Conservation (phyloP, 2,888 invertebrate species). For the Cheilosia pagana region DNA sequence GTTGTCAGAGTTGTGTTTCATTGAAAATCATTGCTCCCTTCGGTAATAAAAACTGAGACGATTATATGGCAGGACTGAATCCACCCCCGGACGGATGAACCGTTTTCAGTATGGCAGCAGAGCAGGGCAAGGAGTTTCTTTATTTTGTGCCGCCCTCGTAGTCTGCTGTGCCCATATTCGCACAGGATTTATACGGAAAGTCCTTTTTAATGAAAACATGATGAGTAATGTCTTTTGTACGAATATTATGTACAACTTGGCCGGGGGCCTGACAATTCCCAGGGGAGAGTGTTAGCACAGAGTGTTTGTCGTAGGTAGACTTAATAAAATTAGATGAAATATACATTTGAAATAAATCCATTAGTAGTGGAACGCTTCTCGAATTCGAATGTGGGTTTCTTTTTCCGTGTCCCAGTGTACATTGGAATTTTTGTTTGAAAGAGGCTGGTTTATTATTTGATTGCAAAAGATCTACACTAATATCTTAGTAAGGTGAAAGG, state of each 20-base stretch:
- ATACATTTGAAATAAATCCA: slow-evolving; percentile 74
- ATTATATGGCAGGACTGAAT: slow-evolving; percentile 66
- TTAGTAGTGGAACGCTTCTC: slow-evolving; percentile 59
- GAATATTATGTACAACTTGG: slow-evolving; percentile 51
- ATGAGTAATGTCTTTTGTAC: slow-evolving; percentile 75
- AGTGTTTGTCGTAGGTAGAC: slow-evolving; percentile 59
- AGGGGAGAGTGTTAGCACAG: slow-evolving; percentile 59
- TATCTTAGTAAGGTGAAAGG: too few relatives aligned
- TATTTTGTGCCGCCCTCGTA: slow-evolving; percentile 34
- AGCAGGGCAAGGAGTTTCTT: slow-evolving; percentile 58
- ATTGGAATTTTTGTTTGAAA: not conserved
- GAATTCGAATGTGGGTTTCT: slow-evolving; percentile 52
- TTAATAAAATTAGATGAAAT: slow-evolving; percentile 73
- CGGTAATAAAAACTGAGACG: slow-evolving; percentile 75
- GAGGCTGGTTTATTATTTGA: not conserved
- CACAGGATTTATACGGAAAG: slow-evolving; percentile 67
- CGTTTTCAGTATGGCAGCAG: slow-evolving; percentile 1
- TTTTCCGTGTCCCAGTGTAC: not conserved
- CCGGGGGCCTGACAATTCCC: slow-evolving; percentile 32
- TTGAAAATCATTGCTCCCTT: slow-evolving; percentile 76
- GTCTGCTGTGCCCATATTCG: slow-evolving; percentile 49
- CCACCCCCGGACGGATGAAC: slow-evolving; percentile 61
- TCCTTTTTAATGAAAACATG: slow-evolving; percentile 74
- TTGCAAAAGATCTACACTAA: too few relatives aligned
- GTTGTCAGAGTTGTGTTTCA: slow-evolving; percentile 75